These are phyloP conservation scores for Prochilodus magdalenae DNA, from an alignment of 2,113 vertebrate genomes.

Conservation along the genomic window DNA sequence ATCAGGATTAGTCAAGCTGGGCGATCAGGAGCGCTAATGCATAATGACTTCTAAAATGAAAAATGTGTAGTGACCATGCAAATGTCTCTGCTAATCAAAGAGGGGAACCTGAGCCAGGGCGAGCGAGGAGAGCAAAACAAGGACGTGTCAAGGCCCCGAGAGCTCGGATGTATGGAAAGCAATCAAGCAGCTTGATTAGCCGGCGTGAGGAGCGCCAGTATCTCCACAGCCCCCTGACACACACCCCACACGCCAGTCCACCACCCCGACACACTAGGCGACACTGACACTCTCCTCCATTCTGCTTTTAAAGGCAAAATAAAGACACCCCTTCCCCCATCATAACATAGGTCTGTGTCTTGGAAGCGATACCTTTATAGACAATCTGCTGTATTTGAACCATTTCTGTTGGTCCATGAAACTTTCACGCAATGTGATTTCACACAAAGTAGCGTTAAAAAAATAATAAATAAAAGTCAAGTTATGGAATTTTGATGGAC, in stretches of 20 bases:
- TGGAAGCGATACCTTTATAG: neutral
- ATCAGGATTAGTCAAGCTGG: conserved; percentile 99
- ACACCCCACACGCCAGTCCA: conserved; percentile 43
- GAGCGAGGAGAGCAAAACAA: conserved; percentile 96
- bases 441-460: no score
- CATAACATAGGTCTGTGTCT: neutral
- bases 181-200: conserved; percentile 99
- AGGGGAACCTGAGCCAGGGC: conserved; percentile 91
- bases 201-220: conserved; percentile 85
- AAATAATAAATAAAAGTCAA: no score
- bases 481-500: no score
- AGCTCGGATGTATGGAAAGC: conserved; percentile 94
- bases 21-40: conserved; percentile 99
- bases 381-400: neutral
- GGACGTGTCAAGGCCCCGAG: conserved; percentile 97
- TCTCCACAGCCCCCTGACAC: conserved; percentile 87
- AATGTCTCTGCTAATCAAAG: conserved; percentile 99
- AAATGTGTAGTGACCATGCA: conserved; percentile 99
- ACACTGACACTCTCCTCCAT: neutral
- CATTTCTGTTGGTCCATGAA: neutral
- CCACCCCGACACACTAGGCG: neutral
- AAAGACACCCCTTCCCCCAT: neutral
- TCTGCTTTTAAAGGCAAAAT: neutral
- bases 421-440: no score
- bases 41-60: conserved; percentile 99